These are phyloP conservation scores for Talpa occidentalis DNA, from an alignment of 2,113 vertebrate species.

Conservation along the genomic window DNA sequence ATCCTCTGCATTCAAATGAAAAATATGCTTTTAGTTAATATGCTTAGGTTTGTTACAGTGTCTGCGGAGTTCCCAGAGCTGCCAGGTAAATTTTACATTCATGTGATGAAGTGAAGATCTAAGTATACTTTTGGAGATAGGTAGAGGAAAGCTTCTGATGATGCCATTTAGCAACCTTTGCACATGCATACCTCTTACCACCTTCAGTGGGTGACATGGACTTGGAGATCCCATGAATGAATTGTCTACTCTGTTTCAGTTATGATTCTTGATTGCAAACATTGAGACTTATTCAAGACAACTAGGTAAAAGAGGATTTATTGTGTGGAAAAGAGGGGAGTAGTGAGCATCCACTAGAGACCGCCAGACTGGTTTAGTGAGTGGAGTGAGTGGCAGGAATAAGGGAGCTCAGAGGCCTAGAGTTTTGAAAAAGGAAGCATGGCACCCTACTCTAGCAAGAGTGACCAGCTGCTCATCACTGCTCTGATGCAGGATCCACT, in stretches of 20 bases:
- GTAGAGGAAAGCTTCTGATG: neutral
- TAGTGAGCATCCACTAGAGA: neutral
- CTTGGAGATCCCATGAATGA: neutral
- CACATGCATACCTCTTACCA: neutral
- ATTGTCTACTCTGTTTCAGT: neutral
- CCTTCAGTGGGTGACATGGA: neutral
- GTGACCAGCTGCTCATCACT: neutral
- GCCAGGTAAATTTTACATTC: neutral
- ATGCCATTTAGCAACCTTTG: neutral
- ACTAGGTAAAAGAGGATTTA: neutral
- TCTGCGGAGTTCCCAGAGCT: neutral
- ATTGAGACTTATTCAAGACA: neutral
- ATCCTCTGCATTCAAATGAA: constrained; percentile 25
- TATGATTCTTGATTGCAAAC: neutral
- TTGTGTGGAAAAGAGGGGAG: neutral
- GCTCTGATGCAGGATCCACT: neutral
- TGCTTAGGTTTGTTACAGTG: neutral
- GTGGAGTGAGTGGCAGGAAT: neutral
- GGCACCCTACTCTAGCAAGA: neutral
- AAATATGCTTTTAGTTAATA: neutral
- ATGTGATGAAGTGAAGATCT: neutral
- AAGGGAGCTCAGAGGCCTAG: neutral
- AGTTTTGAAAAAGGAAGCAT: neutral
- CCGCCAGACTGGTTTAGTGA: neutral
- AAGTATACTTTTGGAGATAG: neutral